Percentiles rank a stretch among this genome's conserved stretches.
phyloP scores from a whole-genome alignment of 2,888 invertebrate genomes.

The Cinara cedri region DNA sequence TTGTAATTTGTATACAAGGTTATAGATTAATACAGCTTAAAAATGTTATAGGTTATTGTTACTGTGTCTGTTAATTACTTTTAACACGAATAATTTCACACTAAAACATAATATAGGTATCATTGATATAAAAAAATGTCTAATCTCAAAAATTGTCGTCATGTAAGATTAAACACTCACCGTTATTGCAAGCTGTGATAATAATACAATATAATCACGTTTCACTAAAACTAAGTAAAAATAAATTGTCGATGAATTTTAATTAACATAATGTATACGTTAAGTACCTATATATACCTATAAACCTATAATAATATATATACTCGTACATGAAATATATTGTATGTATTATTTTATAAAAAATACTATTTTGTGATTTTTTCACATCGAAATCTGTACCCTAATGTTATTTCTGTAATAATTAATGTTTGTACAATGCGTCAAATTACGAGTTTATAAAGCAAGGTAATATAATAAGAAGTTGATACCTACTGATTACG shows the following conservation, averaged over 20 bases:
- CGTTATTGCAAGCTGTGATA: not conserved
- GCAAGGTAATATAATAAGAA: too few relatives aligned
- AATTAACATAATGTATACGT: not conserved
- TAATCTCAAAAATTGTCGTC: slow-evolving; percentile 22
- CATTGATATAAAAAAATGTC: not conserved
- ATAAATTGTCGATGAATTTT: not conserved
- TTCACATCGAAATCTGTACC: too few relatives aligned
- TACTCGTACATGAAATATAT: not conserved
- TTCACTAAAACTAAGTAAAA: not conserved
- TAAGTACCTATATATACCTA: too few relatives aligned
- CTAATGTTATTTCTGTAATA: too few relatives aligned
- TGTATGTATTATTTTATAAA: too few relatives aligned
- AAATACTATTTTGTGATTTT: too few relatives aligned
- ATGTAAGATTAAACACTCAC: slow-evolving; percentile 6
- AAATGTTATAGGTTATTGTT: slow-evolving; percentile 6
- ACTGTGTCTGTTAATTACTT: not conserved
- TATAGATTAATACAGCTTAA: slow-evolving; percentile 30
- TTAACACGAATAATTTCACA: not conserved
- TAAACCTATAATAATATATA: too few relatives aligned
- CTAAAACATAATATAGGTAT: not conserved
- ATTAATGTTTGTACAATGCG: too few relatives aligned
- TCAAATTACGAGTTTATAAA: too few relatives aligned
- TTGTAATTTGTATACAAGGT: slow-evolving; percentile 41
- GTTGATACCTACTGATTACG: too few relatives aligned
- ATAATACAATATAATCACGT: not conserved